phyloP scores from a whole-genome alignment of 1,140 invertebrate genomes.

The Drosophila tsacasi region DNA sequence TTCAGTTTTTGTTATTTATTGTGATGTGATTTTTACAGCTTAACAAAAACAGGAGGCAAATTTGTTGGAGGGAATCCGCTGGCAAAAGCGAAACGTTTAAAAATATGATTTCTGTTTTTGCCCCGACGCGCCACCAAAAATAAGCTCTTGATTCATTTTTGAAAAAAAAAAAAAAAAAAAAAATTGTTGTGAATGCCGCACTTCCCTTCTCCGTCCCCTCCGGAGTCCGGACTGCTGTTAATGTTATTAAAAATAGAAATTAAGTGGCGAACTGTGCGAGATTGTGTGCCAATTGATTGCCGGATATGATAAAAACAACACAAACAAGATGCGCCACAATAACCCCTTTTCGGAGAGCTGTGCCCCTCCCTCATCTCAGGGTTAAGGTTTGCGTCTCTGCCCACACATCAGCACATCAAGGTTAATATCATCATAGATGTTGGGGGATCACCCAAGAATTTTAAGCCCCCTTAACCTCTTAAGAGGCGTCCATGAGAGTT shows the following conservation, averaged over 20 bases:
- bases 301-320: slow-evolving; percentile 70
- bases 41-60: slow-evolving; percentile 19
- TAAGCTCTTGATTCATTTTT: slow-evolving; percentile 78
- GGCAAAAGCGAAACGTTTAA: slow-evolving; percentile 51
- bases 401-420: slow-evolving; percentile 16
- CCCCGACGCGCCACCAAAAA: slow-evolving; percentile 63
- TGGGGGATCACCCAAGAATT: slow-evolving; percentile 10
- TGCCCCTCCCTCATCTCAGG: slow-evolving; percentile 10
- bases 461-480: not conserved
- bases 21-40: slow-evolving; percentile 29
- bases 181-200: slow-evolving; percentile 60
- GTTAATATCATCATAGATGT: not conserved
- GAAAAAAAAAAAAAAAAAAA: too few species aligned
- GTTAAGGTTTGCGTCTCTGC: slow-evolving; percentile 28
- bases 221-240: slow-evolving; percentile 42
- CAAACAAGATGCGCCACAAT: slow-evolving; percentile 42
- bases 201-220: not conserved
- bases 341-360: slow-evolving; percentile 1
- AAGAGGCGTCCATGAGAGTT: not conserved
- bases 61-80: slow-evolving; percentile 66
- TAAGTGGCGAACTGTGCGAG: slow-evolving; percentile 78
- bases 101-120: slow-evolving; percentile 61
- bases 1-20: slow-evolving; percentile 14
- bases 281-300: slow-evolving; percentile 82
- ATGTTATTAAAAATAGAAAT: slow-evolving; percentile 81